Conservation (phyloP, 1,140 invertebrate genomes). For the Drosophila lini region DNA sequence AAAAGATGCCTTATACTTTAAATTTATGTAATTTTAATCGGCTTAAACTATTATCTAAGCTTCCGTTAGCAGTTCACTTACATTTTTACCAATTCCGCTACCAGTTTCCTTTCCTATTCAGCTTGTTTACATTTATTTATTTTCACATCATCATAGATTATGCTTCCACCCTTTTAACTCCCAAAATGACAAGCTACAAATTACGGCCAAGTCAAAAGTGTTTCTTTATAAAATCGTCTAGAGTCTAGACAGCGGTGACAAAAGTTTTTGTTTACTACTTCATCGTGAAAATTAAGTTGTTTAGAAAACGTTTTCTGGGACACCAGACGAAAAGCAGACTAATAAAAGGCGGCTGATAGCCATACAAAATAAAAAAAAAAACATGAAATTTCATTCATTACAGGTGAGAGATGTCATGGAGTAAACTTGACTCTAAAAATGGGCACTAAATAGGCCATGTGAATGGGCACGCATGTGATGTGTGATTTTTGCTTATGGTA, state of each 20-base stretch:
- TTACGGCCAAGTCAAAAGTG: conserved; percentile 3
- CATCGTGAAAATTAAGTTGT: conserved; percentile 3
- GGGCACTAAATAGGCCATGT: conserved; percentile 1
- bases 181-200: conserved; percentile 9
- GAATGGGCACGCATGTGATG: conserved; percentile 22
- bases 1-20: neutral
- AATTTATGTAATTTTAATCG: neutral
- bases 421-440: conserved; percentile 1
- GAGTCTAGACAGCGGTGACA: conserved; percentile 42
- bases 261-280: conserved; percentile 21
- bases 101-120: neutral
- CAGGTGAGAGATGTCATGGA: conserved; percentile 19
- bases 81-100: neutral
- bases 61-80: neutral
- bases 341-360: conserved; percentile 6
- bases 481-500: conserved; percentile 26
- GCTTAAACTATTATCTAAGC: neutral
- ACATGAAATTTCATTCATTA: conserved; percentile 21
- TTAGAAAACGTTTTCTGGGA: conserved; percentile 14
- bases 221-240: conserved; percentile 35
- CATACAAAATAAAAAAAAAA: neutral
- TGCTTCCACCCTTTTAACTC: neutral
- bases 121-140: conserved; percentile 17
- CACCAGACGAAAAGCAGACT: conserved; percentile 5
- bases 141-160: conserved; percentile 25